A percentile compares a stretch with the other conserved stretches of the same genome.
Evolutionary conservation across 2,113 vertebrate species (phyloP).

Genomic region (Clarias macrocephalus): DNA sequence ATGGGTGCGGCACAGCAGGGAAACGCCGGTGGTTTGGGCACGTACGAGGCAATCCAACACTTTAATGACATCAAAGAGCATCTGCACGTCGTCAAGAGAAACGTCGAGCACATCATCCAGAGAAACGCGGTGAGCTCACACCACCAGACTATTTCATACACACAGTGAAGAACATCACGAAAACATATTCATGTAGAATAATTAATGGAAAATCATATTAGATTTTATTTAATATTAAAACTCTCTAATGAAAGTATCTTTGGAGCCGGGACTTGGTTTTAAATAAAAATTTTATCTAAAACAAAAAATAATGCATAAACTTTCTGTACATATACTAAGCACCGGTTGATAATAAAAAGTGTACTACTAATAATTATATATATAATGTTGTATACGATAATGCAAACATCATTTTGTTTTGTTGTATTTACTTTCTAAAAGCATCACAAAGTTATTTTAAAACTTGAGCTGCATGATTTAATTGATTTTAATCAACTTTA

Average conservation of each 20-base stretch:
- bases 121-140: conserved; percentile 68
- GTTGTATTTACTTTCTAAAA: not conserved
- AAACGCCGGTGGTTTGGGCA: conserved; percentile 66
- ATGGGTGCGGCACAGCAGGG: conserved; percentile 78
- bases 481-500: too few species aligned
- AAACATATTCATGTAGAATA: not conserved
- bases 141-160: not conserved
- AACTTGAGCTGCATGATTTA: not conserved
- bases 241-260: not conserved
- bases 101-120: conserved; percentile 84
- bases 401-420: not conserved
- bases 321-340: not conserved
- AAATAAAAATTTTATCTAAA: not conserved
- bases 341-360: not conserved
- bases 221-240: not conserved
- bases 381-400: not conserved
- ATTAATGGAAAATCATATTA: not conserved
- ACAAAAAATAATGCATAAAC: not conserved
- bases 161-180: not conserved
- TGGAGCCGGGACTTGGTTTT: not conserved
- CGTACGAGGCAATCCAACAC: conserved; percentile 88
- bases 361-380: not conserved
- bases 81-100: conserved; percentile 87
- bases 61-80: conserved; percentile 97
- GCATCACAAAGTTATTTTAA: not conserved